These are phyloP conservation scores for Heliconius aoede DNA, from an alignment of 2,888 invertebrate species.

Conservation along the genomic window DNA sequence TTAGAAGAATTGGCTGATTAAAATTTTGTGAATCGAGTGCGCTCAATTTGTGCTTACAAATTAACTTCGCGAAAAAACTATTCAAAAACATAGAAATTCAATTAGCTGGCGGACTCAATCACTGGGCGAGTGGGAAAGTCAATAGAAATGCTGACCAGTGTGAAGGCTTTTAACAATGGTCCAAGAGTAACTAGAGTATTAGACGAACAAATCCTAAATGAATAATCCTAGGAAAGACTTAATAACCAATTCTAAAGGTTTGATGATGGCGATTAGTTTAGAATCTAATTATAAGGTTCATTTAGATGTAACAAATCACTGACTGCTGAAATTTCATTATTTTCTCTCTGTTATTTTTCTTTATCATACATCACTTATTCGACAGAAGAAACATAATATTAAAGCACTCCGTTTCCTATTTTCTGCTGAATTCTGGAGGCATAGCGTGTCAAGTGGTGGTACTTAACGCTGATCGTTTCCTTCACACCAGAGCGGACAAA, in stretches of 20 bases:
- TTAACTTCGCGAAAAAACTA: constrained; percentile 41
- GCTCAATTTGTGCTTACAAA: constrained; percentile 33
- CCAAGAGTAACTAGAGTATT: constrained; percentile 39
- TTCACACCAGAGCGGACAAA: too few relatives aligned
- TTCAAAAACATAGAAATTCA: constrained; percentile 46
- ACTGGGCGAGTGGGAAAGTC: constrained; percentile 46
- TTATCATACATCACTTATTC: not conserved
- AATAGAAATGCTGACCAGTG: constrained; percentile 47
- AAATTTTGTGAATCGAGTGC: constrained; percentile 15
- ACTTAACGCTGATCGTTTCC: too few relatives aligned
- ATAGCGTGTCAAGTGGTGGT: too few relatives aligned
- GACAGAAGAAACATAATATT: too few relatives aligned
- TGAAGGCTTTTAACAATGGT: constrained; percentile 43
- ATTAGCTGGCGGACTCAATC: constrained; percentile 47
- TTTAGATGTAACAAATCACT: too few relatives aligned
- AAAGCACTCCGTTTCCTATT: too few relatives aligned
- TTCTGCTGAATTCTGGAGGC: too few relatives aligned
- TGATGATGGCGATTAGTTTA: not conserved
- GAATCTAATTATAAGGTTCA: not conserved
- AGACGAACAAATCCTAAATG: constrained; percentile 2
- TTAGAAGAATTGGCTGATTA: constrained; percentile 7
- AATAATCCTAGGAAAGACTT: constrained; percentile 11
- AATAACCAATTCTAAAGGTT: not conserved
- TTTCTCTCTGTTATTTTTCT: too few relatives aligned
- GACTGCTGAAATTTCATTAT: not conserved